Percentiles rank a stretch among this genome's conserved stretches.
phyloP scores from a whole-genome alignment of 2,113 vertebrate species.

The Thalassoma bifasciatum region DNA sequence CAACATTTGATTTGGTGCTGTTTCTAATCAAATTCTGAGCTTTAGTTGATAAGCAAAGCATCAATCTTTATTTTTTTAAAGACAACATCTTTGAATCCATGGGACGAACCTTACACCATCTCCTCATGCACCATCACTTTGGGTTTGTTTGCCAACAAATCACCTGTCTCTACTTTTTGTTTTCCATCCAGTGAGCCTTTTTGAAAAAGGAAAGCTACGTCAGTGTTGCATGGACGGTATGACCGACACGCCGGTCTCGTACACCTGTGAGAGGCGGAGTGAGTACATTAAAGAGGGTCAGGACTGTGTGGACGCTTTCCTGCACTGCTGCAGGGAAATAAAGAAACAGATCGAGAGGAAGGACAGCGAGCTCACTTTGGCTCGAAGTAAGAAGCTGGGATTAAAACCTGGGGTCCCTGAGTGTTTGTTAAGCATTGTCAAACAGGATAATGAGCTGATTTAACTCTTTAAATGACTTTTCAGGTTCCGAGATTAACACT shows the following conservation, averaged over 20 bases:
- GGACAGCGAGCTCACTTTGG: constrained; percentile 42
- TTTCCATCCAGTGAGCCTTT: constrained; percentile 75
- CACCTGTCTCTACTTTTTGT: background rate
- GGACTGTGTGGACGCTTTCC: constrained; percentile 82
- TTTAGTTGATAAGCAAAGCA: too few species aligned
- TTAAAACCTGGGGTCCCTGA: background rate
- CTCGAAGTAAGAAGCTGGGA: constrained; percentile 72
- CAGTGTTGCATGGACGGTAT: constrained; percentile 88
- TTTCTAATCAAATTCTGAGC: too few species aligned
- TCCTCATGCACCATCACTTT: background rate
- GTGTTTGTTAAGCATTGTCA: background rate
- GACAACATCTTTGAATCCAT: too few species aligned
- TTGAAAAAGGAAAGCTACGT: constrained; percentile 36
- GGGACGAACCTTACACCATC: background rate
- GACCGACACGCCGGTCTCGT: constrained; percentile 78
- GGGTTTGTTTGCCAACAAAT: background rate
- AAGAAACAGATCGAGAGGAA: constrained; percentile 15
- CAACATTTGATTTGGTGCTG: too few species aligned
- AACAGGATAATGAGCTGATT: background rate
- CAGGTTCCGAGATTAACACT: background rate
- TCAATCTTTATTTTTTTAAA: too few species aligned
- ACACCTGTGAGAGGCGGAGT: constrained; percentile 79
- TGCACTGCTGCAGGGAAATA: constrained; percentile 84
- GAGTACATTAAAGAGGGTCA: constrained; percentile 78
- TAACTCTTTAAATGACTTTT: background rate